These are phyloP conservation scores for Lonchura striata DNA, from an alignment of 2,113 vertebrate species.

Conservation along the genomic window DNA sequence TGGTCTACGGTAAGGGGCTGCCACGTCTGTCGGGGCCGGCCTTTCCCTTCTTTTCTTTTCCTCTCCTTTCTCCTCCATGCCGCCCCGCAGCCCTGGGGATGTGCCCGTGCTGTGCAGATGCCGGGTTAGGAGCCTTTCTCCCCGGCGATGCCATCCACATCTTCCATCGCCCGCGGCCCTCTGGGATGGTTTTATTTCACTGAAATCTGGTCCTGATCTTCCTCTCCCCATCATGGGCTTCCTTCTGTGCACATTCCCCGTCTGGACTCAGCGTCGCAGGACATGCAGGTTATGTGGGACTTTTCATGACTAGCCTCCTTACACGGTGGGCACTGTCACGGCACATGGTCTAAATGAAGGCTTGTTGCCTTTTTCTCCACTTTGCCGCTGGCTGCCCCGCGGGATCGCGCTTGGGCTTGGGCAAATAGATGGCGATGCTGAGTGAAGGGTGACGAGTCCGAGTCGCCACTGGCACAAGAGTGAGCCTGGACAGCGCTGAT, in stretches of 20 bases:
- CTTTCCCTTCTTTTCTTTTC: rapidly evolving
- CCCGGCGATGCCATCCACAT: not conserved
- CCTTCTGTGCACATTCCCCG: not conserved
- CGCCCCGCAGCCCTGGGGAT: not conserved
- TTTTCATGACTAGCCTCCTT: not conserved
- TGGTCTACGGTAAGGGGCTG: slow-evolving; percentile 76
- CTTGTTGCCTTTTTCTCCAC: not conserved
- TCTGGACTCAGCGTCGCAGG: not conserved
- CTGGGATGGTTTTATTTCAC: not conserved
- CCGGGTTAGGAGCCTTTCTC: not conserved
- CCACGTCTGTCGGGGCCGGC: not conserved
- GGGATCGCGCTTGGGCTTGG: not conserved
- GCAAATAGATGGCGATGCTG: not conserved
- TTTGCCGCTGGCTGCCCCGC: rapidly evolving
- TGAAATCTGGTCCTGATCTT: not conserved
- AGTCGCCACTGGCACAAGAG: rapidly evolving
- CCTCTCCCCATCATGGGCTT: not conserved
- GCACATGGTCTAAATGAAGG: not conserved
- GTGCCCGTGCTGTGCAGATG: not conserved
- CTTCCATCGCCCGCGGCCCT: not conserved
- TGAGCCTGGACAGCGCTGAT: not conserved
- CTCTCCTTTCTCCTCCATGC: rapidly evolving
- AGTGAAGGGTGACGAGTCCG: not conserved
- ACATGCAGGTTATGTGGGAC: rapidly evolving
- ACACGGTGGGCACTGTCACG: rapidly evolving